A percentile compares a stretch with the other conserved stretches of the same genome.
Conservation (phyloP, 2,797 vertebrate genomes). For the Amblyraja radiata region DNA sequence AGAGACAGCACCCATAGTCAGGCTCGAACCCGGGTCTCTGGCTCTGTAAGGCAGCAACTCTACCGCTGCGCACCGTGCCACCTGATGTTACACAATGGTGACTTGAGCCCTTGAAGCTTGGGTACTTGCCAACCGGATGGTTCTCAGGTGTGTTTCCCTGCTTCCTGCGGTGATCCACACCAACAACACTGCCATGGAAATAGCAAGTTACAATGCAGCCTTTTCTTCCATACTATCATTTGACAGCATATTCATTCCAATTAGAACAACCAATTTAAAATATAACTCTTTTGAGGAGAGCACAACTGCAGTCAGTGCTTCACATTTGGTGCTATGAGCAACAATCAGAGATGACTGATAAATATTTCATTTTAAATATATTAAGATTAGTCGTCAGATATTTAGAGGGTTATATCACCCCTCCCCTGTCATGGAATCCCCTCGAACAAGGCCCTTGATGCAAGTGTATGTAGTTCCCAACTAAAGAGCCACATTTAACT, state of each 20-base stretch:
- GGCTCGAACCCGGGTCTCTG: no score
- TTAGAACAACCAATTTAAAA: slow-evolving; percentile 25
- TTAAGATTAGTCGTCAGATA: slow-evolving; percentile 63
- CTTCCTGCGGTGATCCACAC: not conserved
- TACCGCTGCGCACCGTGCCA: no score
- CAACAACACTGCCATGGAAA: slow-evolving; percentile 30
- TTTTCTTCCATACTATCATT: slow-evolving; percentile 7
- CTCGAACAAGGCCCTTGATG: slow-evolving; percentile 68
- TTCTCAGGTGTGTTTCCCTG: not conserved
- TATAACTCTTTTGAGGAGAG: slow-evolving; percentile 20
- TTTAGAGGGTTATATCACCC: slow-evolving; percentile 64
- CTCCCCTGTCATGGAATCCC: slow-evolving; percentile 62
- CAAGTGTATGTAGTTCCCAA: slow-evolving; percentile 53
- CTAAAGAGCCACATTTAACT: slow-evolving; percentile 59
- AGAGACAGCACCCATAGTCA: no score
- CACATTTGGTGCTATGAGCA: slow-evolving; percentile 11
- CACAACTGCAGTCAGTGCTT: not conserved
- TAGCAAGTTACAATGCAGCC: slow-evolving; percentile 5
- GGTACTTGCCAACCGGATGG: not conserved
- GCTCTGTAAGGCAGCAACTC: no score
- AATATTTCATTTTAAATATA: slow-evolving; percentile 76
- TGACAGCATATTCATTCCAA: slow-evolving; percentile 12
- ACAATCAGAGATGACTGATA: slow-evolving; percentile 57
- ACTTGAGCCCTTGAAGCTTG: not conserved
- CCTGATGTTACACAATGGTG: not conserved